Base-by-base conservation (phyloP, 1,140 invertebrate species). In the Papilio machaon region DNA sequence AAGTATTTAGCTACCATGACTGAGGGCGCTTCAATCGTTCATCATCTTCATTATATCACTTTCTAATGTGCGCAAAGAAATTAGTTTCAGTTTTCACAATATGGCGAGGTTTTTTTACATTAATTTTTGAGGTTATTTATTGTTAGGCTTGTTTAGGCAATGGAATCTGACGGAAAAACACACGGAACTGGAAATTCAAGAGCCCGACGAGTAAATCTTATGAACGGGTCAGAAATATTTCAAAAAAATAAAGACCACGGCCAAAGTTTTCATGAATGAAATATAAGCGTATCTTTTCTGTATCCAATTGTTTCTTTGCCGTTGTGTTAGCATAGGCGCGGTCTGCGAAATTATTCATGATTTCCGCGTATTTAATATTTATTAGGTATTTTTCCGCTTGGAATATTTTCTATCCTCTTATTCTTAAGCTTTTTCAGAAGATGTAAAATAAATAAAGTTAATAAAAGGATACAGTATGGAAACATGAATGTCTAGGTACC, bases 301-400 rank as follows among this genome's bases (percentile, higher is more conserved):
- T 35, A 67, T 67, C 64, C 23, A 67, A 70, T 70, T 70, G 64
- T 70, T 70, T 70, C 64, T 70, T 70, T 70, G 64, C 64, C 13
- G 64, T 70, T 70, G 13, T 70, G 64, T 70, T 70, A 35, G 64
- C 15, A 8, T 70, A 70, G 64, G 64, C 64, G 19, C 19, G 30
- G 64, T 70, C 64, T 38, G 30, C 30, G 64, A 70, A 70, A 70
- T 70, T 70, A 70, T 70, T 70, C 64, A 70, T 70, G 64, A 70
- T 35, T 70, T 70, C 64, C 64, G 2, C 35, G 64, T 70, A 35
- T 70, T 70, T 70, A 70, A 70, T 70, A 70, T 70, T 70, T 70
- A 70, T 70, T 70, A 70, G 64, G 64, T 70, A 70, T 70, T 35
- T 70, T 70, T 70, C 64, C 64, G 64, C 64, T 70, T 70, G 64